Percentiles rank a stretch among this genome's conserved stretches.
Conservation (phyloP, 2,113 vertebrate species). For the Aramus guarauna region DNA sequence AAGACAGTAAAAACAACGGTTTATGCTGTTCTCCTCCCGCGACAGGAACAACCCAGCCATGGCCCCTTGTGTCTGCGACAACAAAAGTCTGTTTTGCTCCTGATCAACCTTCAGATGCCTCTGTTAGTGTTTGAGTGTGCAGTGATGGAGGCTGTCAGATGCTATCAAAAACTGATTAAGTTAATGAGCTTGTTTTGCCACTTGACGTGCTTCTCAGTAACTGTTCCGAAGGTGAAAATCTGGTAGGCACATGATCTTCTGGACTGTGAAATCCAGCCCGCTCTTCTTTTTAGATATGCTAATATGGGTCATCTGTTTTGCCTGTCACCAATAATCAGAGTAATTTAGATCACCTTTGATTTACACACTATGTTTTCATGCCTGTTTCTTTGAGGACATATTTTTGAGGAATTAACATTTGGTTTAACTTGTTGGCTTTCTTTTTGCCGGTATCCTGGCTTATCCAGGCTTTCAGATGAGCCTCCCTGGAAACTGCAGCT, state of each 20-base stretch:
- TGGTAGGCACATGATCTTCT: not conserved
- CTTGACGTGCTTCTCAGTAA: not conserved
- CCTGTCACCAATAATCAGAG: not conserved
- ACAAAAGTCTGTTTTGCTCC: not conserved
- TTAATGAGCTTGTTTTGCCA: constrained; percentile 42
- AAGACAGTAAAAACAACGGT: not conserved
- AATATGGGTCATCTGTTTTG: not conserved
- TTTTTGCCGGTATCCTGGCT: accelerated
- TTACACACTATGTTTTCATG: not conserved
- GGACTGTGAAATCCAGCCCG: not conserved
- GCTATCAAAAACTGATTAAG: constrained; percentile 36
- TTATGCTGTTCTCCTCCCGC: accelerated
- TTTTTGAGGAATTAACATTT: not conserved
- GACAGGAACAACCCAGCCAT: not conserved
- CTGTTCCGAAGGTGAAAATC: constrained; percentile 39
- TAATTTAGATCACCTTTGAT: not conserved
- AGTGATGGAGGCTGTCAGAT: constrained; percentile 7
- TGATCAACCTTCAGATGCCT: constrained; percentile 33
- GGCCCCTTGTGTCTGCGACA: accelerated
- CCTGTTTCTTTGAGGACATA: not conserved
- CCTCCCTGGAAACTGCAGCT: not conserved
- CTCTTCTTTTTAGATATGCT: not conserved
- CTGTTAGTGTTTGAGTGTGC: not conserved
- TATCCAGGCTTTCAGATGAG: not conserved
- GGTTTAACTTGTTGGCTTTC: not conserved